A percentile compares a stretch with the other conserved stretches of the same genome.
Evolutionary conservation across 2,797 vertebrate species (phyloP).

Genomic region (Hydrophis major): DNA sequence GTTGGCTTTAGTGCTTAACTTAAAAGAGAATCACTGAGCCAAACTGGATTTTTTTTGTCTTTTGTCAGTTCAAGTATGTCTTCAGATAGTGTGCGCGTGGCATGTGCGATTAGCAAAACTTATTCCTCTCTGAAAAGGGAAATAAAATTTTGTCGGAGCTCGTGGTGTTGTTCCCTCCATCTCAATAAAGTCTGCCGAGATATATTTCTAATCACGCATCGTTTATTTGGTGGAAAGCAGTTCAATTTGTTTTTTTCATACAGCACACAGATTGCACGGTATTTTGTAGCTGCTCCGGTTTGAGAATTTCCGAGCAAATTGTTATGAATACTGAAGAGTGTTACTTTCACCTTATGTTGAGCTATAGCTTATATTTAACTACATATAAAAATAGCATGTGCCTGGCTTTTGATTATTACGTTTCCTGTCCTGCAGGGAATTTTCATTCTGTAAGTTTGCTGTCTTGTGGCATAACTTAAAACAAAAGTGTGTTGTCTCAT

Average conservation of each 20-base stretch:
- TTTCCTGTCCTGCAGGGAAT: not conserved
- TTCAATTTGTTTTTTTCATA: not conserved
- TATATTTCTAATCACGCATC: conserved; percentile 44
- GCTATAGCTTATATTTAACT: not conserved
- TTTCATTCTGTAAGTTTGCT: not conserved
- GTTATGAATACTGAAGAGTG: not conserved
- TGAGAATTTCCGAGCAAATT: not conserved
- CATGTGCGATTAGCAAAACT: conserved; percentile 13
- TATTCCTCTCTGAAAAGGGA: conserved; percentile 39
- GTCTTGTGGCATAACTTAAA: not conserved
- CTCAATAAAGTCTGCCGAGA: not conserved
- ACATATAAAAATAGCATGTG: not conserved
- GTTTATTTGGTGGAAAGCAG: not conserved
- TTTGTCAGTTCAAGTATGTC: conserved; percentile 19
- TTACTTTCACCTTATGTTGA: not conserved
- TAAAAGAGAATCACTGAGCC: not conserved
- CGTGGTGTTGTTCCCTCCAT: conserved; percentile 15
- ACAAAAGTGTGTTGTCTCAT: not conserved
- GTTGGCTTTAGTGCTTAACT: not conserved
- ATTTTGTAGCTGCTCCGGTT: not conserved
- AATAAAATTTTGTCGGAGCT: conserved; percentile 39
- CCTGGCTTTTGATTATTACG: not conserved
- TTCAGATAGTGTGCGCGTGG: not conserved
- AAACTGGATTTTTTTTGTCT: conserved; percentile 2
- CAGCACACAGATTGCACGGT: not conserved